Base-by-base conservation (phyloP, 2,888 invertebrate species). In the Drosophila kambysellisi region DNA sequence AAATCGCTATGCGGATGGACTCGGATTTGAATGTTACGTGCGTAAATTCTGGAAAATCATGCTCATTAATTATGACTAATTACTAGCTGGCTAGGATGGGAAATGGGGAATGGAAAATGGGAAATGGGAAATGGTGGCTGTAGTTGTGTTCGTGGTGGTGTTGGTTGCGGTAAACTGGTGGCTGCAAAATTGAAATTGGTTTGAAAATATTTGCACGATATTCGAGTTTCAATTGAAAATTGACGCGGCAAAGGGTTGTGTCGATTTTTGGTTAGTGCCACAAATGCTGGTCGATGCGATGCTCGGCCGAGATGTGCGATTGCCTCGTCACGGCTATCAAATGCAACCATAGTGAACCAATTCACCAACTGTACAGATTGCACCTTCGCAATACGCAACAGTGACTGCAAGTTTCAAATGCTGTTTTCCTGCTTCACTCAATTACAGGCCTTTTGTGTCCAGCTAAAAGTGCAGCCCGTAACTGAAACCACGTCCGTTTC, bases 201-300 rank as follows among this genome's bases (percentile, higher is more conserved):
- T 84, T 89, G 81, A 70, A 84, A 87, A 87, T 89, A 83, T 84
- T 84, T 87, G 84, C 84, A 65, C 84, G 75, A 81, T 87, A 84
- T 83, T 79, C 79, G 84, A 79, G 83, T 87, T 83, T 76, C 83
- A 82, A 79, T 85, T 89, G 89, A 83, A 84, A 79, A 87, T 87
- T 74, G 81, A 76, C 69, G 84, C 74, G 64, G 64, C 53, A 20
- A 52, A 53, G 57, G 65, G 57, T 54, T 52, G 39, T 39, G 48
- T 56, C 64, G 65, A 37, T 68, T 73, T 74, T 62, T 73, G 65
- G 78, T 50, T 29, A 54, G 53, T 43, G 41, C 6, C 9, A 29
- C 30, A n/a, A 8, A 20, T 20, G 20, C n/a, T 57, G 57, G 33
- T 8, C 7, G 11, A 4, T 4, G 17, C 35, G 25, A 25, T 25